Conservation (phyloP, 2,797 vertebrate genomes). For the Sebastes minor region DNA sequence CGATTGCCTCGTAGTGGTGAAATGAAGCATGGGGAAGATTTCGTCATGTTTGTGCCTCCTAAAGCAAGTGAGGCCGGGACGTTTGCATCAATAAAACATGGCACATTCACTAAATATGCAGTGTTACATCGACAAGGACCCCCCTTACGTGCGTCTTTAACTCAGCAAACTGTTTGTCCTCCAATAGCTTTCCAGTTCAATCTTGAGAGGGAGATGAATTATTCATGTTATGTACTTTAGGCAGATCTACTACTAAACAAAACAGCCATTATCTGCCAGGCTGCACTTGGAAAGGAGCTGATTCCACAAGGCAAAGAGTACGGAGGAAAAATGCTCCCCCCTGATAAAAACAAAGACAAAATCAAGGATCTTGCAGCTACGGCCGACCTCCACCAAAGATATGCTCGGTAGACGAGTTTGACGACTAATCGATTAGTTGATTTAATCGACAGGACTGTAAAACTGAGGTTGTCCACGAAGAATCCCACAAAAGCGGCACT, state of each 20-base stretch:
- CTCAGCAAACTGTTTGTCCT: constrained; percentile 66
- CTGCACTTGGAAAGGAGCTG: constrained; percentile 54
- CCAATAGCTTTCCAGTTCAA: constrained; percentile 65
- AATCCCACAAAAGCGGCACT: too few species aligned
- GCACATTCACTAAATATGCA: constrained; percentile 62
- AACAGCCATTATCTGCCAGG: constrained; percentile 77
- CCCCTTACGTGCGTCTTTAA: constrained; percentile 47
- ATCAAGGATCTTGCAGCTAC: not conserved
- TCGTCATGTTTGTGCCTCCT: constrained; percentile 62
- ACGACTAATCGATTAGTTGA: too few species aligned
- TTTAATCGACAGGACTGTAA: too few species aligned
- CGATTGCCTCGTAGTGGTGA: constrained; percentile 45
- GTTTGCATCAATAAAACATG: constrained; percentile 78
- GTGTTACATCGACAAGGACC: constrained; percentile 53
- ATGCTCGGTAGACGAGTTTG: too few species aligned
- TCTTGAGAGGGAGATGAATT: constrained; percentile 66
- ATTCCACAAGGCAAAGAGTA: constrained; percentile 41
- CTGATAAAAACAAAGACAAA: constrained; percentile 6
- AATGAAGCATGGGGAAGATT: constrained; percentile 61
- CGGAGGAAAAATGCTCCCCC: constrained; percentile 16
- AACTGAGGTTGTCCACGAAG: too few species aligned
- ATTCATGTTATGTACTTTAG: constrained; percentile 75
- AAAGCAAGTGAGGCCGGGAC: constrained; percentile 50
- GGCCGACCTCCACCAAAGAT: too few species aligned
- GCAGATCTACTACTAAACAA: constrained; percentile 72